These are phyloP conservation scores for Lepidocyrtinus sp. DNA, from an alignment of 2,888 invertebrate species.

Conservation along the genomic window DNA sequence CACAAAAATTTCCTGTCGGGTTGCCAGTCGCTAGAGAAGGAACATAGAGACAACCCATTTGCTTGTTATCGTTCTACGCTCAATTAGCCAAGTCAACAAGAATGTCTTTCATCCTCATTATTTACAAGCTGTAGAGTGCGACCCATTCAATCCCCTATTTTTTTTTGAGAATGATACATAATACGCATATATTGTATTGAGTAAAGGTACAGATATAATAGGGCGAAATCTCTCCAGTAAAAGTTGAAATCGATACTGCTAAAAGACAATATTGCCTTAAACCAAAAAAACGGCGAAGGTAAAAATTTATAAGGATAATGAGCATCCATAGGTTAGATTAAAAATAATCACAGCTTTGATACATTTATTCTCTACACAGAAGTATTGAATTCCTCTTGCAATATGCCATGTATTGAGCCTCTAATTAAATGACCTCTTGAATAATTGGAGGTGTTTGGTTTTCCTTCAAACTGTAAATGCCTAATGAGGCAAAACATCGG, in stretches of 20 bases:
- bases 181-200: conserved; percentile 25
- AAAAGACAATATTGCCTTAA: not conserved
- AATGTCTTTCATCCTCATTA: conserved; percentile 24
- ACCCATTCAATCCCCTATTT: conserved; percentile 2
- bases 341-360: too few relatives aligned
- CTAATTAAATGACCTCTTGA: too few relatives aligned
- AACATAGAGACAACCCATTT: conserved; percentile 41
- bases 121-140: not conserved
- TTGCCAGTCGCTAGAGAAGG: too few relatives aligned
- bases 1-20: too few relatives aligned
- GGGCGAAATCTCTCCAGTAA: not conserved
- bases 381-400: too few relatives aligned
- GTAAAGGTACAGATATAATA: conserved; percentile 10
- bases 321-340: too few relatives aligned
- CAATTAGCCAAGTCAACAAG: conserved; percentile 61
- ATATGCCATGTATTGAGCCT: too few relatives aligned
- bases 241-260: conserved; percentile 3
- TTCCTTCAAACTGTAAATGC: too few relatives aligned
- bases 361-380: too few relatives aligned
- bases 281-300: not conserved
- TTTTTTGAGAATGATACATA: conserved; percentile 1
- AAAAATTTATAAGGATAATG: conserved; percentile 1
- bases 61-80: conserved; percentile 65
- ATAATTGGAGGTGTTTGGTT: too few relatives aligned
- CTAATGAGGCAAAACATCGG: too few relatives aligned